Base-by-base conservation (phyloP, 2,113 vertebrate genomes). In the Oxygymnocypris stewartii region DNA sequence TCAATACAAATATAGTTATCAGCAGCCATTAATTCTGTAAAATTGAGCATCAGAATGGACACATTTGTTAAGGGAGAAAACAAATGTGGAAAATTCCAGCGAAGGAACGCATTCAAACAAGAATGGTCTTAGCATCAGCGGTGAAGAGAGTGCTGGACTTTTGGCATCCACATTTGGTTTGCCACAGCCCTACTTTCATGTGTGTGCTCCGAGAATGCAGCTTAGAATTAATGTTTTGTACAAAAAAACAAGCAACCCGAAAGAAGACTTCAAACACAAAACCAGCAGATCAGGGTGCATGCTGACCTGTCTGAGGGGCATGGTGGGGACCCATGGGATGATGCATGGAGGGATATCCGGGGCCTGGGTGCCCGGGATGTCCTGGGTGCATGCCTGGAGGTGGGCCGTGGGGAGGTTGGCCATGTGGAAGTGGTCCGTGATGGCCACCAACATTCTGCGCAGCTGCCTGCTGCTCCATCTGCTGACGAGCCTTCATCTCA, bases 261-360 rank as follows among this genome's bases (percentile, higher is more conserved):
- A 23, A 59, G 57, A 59, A 23, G 20, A 59, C 57, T 73, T 16
- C 20, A 78, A 4, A 84, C 8, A 40, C 31, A 47, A 16, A 44
- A 44, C 9, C 1, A 16, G 73, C 16, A 23, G 18, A 7, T 67
- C 7, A 9, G 16, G 6, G 12, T 5, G 40, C 7, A 44, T 8
- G 37, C 59, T 92, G 63, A 98, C 98, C 98, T 93, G 97, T 95
- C 90, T 96, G 97, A 0, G 95, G 93, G 0, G 96, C 94, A 90
- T 99, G 98, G 89, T 97, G 97, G 0, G 96, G 96, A 2, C 95
- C 97, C 96, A 99, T 97, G 13, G 95, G 94, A 91, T 98, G 98
- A 87, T 97, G 98, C 95, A 99, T 96, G 16, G 96, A 93, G 0
- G 97, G 96, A 89, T 95, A 99, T 0, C 96, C 96, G 0, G 97